A percentile compares a stretch with the other conserved stretches of the same genome.
Evolutionary conservation across 2,113 vertebrate species (phyloP).

Genomic region (Hiodon tergisus): DNA sequence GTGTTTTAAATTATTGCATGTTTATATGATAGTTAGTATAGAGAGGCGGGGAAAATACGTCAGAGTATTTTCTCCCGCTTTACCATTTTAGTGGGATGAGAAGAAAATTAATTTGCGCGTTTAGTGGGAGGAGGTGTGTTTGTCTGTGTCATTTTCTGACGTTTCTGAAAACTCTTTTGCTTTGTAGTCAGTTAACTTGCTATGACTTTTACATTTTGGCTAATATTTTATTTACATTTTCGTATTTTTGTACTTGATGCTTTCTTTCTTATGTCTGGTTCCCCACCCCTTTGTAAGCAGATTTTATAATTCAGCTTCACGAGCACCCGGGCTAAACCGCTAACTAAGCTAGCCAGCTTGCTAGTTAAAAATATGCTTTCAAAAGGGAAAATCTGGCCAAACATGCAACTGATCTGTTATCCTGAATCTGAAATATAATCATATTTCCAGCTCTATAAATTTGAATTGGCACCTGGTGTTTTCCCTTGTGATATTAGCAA

Average conservation of each 20-base stretch:
- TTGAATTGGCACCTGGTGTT: constrained; percentile 3
- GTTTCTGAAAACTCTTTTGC: constrained; percentile 35
- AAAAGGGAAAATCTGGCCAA: neutral
- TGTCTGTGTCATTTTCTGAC: constrained; percentile 40
- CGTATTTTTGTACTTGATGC: constrained; percentile 18
- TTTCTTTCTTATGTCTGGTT: constrained; percentile 9
- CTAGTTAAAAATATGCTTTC: constrained; percentile 6
- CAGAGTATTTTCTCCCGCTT: constrained; percentile 57
- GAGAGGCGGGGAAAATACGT: constrained; percentile 67
- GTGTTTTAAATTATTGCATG: constrained; percentile 29
- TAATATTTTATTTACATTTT: neutral
- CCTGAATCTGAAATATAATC: neutral
- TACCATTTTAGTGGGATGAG: constrained; percentile 42
- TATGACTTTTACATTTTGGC: constrained; percentile 1
- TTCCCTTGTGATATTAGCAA: constrained; percentile 1
- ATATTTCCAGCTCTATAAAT: neutral
- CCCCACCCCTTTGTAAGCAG: constrained; percentile 29
- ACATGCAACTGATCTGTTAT: neutral
- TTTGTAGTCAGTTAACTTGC: constrained; percentile 16
- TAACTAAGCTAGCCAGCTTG: constrained; percentile 19
- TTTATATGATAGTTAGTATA: constrained; percentile 48
- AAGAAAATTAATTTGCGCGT: constrained; percentile 35
- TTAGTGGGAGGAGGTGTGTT: constrained; percentile 41
- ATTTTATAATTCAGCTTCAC: constrained; percentile 20
- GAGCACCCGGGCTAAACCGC: constrained; percentile 17